These are phyloP conservation scores for Yasuhikotakia modesta DNA, from an alignment of 2,797 vertebrate species.

Conservation along the genomic window DNA sequence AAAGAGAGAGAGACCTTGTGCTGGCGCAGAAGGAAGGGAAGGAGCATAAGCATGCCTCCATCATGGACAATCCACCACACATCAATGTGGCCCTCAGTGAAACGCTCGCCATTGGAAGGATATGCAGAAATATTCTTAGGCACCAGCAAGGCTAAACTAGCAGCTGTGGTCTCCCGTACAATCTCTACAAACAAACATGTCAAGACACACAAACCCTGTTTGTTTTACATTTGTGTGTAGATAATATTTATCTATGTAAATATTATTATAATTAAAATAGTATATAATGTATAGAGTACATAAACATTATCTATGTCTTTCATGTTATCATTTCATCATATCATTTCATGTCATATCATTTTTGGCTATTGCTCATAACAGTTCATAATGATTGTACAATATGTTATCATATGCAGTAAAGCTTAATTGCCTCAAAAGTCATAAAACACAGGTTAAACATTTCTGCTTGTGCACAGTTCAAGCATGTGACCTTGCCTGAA, in stretches of 20 bases:
- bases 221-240: no score
- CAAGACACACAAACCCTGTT: no score
- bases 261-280: no score
- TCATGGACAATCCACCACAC: slow-evolving; percentile 96
- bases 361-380: no score
- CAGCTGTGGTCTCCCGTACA: slow-evolving; percentile 88
- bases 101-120: slow-evolving; percentile 84
- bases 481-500: neutral
- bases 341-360: no score
- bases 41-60: slow-evolving; percentile 90
- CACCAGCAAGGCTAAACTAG: slow-evolving; percentile 86
- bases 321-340: no score
- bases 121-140: slow-evolving; percentile 91
- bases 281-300: no score
- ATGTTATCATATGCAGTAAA: slow-evolving; percentile 12
- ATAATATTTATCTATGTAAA: no score
- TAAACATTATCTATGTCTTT: no score
- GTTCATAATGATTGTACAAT: no score
- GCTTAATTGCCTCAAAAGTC: neutral
- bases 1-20: no score
- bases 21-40: slow-evolving; percentile 88
- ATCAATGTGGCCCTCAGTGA: slow-evolving; percentile 86
- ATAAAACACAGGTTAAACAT: slow-evolving; percentile 1
- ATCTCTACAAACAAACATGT: no score
- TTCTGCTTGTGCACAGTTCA: neutral